phyloP scores from a whole-genome alignment of 1,140 invertebrate genomes.

The Aphaenogaster rudis region DNA sequence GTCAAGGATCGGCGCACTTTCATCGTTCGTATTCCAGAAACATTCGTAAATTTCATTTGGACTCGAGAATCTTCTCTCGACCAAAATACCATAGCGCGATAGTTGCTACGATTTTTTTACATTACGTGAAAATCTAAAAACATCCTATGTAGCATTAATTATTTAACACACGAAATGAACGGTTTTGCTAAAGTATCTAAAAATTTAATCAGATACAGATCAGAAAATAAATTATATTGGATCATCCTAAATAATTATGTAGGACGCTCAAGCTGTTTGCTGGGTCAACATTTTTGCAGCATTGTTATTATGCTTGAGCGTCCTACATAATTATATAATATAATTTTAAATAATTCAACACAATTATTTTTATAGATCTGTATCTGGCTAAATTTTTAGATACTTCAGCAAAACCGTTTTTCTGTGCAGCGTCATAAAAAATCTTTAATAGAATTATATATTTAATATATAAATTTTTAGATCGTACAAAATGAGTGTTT shows the following conservation, averaged over 20 bases:
- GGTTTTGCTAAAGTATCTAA: neutral
- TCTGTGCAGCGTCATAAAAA: neutral
- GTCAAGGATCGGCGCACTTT: neutral
- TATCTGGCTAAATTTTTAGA: too few species aligned
- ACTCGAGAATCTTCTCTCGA: neutral
- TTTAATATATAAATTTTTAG: neutral
- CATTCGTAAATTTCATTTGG: neutral
- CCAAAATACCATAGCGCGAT: neutral
- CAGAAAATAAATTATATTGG: too few species aligned
- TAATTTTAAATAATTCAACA: too few species aligned
- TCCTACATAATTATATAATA: too few species aligned
- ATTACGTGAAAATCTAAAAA: neutral
- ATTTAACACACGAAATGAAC: neutral
- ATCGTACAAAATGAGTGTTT: neutral
- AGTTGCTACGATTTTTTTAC: neutral
- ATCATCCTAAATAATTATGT: too few species aligned
- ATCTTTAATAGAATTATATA: neutral
- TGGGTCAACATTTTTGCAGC: too few species aligned
- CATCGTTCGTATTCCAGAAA: neutral
- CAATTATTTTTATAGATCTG: too few species aligned
- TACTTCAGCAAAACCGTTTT: too few species aligned
- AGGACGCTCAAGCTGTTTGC: too few species aligned
- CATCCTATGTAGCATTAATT: too few species aligned
- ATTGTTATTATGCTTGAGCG: too few species aligned
- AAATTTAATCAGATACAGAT: too few species aligned